phyloP scores from a whole-genome alignment of 1,140 invertebrate genomes.

The Listronotus oregonensis region DNA sequence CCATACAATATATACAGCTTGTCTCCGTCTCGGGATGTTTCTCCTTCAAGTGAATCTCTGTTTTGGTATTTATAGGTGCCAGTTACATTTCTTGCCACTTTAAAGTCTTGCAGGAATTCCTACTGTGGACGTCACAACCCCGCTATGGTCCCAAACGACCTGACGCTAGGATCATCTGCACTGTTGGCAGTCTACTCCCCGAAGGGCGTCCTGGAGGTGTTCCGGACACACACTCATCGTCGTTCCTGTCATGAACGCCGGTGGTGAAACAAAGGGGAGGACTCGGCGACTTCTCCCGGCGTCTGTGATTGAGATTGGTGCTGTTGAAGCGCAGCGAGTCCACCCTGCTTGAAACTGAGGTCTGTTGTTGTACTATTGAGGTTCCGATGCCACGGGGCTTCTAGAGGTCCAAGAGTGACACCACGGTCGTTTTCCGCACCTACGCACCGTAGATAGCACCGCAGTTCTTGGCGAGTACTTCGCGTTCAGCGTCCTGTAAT shows the following conservation, averaged over 20 bases:
- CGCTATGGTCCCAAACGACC: slow-evolving; percentile 80
- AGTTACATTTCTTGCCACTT: slow-evolving; percentile 99
- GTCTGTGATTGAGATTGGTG: slow-evolving; percentile 47
- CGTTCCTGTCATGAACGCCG: slow-evolving; percentile 81
- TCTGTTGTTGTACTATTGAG: slow-evolving; percentile 28
- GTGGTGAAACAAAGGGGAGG: slow-evolving; percentile 70
- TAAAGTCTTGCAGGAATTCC: slow-evolving; percentile 98
- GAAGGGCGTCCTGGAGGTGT: slow-evolving; percentile 89
- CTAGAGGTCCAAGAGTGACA: slow-evolving; percentile 93
- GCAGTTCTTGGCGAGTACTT: slow-evolving; percentile 83
- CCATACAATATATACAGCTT: slow-evolving; percentile 96
- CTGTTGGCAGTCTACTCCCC: slow-evolving; percentile 86
- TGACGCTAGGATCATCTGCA: slow-evolving; percentile 91
- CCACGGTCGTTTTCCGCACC: slow-evolving; percentile 92
- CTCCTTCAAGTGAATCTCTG: slow-evolving; percentile 99
- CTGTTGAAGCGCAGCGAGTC: slow-evolving; percentile 51
- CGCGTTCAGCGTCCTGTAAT: slow-evolving; percentile 85
- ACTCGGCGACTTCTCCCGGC: slow-evolving; percentile 64
- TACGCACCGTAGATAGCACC: slow-evolving; percentile 91
- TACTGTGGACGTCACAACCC: slow-evolving; percentile 87
- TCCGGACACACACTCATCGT: slow-evolving; percentile 93
- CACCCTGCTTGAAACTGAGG: slow-evolving; percentile 43
- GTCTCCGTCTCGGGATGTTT: slow-evolving; percentile 98
- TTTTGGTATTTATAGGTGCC: slow-evolving; percentile 99
- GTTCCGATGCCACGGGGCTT: slow-evolving; percentile 49